phyloP scores from a whole-genome alignment of 2,888 invertebrate genomes.

The Cerastis leucographa region DNA sequence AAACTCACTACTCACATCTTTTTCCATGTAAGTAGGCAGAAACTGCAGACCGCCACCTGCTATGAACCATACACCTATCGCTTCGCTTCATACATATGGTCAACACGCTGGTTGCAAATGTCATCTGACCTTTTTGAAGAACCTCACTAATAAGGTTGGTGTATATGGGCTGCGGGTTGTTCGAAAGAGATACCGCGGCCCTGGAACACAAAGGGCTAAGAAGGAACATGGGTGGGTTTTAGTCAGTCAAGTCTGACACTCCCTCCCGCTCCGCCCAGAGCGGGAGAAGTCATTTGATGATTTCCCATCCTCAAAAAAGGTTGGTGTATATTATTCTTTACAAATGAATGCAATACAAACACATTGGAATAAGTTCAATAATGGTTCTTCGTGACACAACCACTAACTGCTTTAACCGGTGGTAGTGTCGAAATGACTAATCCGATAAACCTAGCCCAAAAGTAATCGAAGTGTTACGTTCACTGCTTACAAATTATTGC shows the following conservation, averaged over 20 bases:
- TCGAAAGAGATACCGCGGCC: too few species aligned
- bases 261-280: too few species aligned
- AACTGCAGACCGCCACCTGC: neutral
- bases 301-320: neutral
- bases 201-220: too few species aligned
- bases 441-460: neutral
- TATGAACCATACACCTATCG: too few species aligned
- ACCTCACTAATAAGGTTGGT: too few species aligned
- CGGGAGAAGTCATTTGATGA: too few species aligned
- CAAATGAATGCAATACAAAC: neutral
- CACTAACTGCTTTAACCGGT: too few species aligned
- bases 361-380: neutral
- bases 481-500: constrained; percentile 8
- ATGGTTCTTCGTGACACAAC: neutral
- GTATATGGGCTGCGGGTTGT: too few species aligned
- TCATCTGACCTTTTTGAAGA: neutral
- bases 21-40: neutral
- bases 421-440: neutral
- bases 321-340: neutral
- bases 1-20: too few species aligned
- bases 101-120: neutral
- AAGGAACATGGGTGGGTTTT: too few species aligned
- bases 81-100: too few species aligned
- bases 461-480: neutral
- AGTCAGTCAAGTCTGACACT: too few species aligned